Percentiles rank a stretch among this genome's conserved stretches.
phyloP scores from a whole-genome alignment of 2,797 vertebrate species.

The Ctenosaura bakeri region DNA sequence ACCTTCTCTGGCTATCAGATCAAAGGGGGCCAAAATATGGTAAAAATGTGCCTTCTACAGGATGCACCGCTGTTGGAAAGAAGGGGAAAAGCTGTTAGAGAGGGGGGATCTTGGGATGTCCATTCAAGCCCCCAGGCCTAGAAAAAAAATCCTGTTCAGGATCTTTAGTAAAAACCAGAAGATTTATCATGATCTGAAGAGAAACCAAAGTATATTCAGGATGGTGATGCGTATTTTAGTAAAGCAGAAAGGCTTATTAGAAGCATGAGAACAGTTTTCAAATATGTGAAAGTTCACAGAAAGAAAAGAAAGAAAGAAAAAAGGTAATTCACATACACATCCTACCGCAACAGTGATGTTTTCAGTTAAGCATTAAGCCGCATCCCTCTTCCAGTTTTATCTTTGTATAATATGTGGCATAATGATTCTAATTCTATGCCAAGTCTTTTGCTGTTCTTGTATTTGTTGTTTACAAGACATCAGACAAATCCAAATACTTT shows the following conservation, averaged over 20 bases:
- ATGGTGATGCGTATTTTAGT: constrained; percentile 20
- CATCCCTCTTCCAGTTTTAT: background rate
- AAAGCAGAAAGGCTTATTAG: constrained; percentile 8
- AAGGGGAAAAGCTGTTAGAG: background rate
- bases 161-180: too few relatives aligned
- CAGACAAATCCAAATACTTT: background rate
- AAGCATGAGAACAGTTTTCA: background rate
- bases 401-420: constrained; percentile 3
- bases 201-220: background rate
- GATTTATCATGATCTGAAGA: too few relatives aligned
- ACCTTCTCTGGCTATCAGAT: too few relatives aligned
- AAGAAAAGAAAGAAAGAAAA: background rate
- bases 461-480: constrained; percentile 11
- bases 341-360: background rate
- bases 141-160: background rate
- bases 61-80: too few relatives aligned
- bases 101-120: background rate
- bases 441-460: background rate
- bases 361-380: background rate
- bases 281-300: too few relatives aligned
- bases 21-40: too few relatives aligned
- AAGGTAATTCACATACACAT: background rate
- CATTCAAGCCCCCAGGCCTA: background rate
- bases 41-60: too few relatives aligned
- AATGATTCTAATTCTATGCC: background rate